Evolutionary conservation across 2,797 vertebrate species (phyloP).

Genomic region (Parotocinclus haroldoi): DNA sequence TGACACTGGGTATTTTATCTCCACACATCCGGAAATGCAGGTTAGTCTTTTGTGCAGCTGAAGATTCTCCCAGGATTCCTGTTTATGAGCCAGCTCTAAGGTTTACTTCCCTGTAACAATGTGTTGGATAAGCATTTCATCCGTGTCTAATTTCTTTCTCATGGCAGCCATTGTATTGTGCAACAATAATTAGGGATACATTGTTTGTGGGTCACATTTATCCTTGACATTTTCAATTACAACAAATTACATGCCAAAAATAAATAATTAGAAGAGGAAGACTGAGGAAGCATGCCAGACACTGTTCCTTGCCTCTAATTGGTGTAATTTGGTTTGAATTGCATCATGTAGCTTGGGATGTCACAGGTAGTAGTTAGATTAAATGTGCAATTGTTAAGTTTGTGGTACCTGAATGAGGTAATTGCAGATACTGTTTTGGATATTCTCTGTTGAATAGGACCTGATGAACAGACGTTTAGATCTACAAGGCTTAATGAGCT

Average conservation of each 20-base stretch:
- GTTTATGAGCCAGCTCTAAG: background rate
- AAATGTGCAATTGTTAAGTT: constrained; percentile 56
- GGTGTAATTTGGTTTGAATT: constrained; percentile 60
- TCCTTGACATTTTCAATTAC: constrained; percentile 65
- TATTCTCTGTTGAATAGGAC: constrained; percentile 7
- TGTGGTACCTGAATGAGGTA: constrained; percentile 40
- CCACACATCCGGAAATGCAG: no score
- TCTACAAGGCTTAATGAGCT: background rate
- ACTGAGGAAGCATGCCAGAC: constrained; percentile 46
- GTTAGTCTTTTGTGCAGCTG: no score
- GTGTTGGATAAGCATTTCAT: constrained; percentile 14
- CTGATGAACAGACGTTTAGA: constrained; percentile 4
- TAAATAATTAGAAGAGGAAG: constrained; percentile 58
- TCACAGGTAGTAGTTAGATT: constrained; percentile 60
- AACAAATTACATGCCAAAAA: constrained; percentile 62
- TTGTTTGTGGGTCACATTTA: constrained; percentile 61
- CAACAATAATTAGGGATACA: constrained; percentile 58
- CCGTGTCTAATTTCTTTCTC: constrained; percentile 49
- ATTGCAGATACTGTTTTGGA: constrained; percentile 6
- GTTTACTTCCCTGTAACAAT: background rate
- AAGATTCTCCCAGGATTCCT: background rate
- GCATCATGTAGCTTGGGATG: constrained; percentile 47
- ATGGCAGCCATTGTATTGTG: constrained; percentile 48
- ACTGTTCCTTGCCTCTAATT: constrained; percentile 57
- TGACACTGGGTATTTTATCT: no score